Percentiles rank a stretch among this genome's conserved stretches.
Evolutionary conservation across 35 echinoderm and acorn worm genomes (phyloP).

Genomic region (Diadema setosum): DNA sequence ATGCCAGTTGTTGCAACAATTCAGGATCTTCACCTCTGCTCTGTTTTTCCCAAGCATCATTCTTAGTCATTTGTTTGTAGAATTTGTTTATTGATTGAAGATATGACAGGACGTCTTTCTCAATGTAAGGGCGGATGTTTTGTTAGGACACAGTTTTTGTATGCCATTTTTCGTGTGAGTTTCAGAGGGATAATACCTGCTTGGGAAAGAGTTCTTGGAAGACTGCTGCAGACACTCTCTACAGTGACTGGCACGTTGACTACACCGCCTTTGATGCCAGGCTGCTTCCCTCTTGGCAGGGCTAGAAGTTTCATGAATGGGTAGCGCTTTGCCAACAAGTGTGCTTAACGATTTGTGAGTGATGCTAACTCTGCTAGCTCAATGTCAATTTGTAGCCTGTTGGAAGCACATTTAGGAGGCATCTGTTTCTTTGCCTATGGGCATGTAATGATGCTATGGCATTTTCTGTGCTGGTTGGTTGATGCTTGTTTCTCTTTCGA

Average conservation of each 20-base stretch:
- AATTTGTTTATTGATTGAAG: constrained; percentile 8
- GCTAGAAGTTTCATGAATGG: constrained; percentile 55
- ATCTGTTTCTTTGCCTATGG: not conserved
- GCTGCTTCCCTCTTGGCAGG: constrained; percentile 24
- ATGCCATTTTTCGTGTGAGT: constrained; percentile 25
- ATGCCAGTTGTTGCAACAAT: not conserved
- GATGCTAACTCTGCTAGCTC: not conserved
- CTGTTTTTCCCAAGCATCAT: not conserved
- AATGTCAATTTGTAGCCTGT: not conserved
- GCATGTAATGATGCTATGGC: not conserved
- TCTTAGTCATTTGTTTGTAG: not conserved
- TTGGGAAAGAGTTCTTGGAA: not conserved
- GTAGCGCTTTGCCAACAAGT: not conserved
- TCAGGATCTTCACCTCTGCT: not conserved
- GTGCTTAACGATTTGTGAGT: not conserved
- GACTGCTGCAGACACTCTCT: not conserved
- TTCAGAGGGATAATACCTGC: constrained; percentile 28
- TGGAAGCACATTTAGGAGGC: not conserved
- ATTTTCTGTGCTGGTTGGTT: constrained; percentile 1
- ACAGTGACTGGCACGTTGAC: constrained; percentile 28
- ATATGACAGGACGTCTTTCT: not conserved
- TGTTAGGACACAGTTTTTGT: constrained; percentile 26
- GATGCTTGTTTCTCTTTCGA: not conserved
- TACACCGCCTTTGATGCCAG: constrained; percentile 15
- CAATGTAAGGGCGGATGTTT: not conserved